Percentiles rank a stretch among this genome's conserved stretches.
Evolutionary conservation across 2,113 vertebrate genomes (phyloP).

Genomic region (Megaleporinus macrocephalus): DNA sequence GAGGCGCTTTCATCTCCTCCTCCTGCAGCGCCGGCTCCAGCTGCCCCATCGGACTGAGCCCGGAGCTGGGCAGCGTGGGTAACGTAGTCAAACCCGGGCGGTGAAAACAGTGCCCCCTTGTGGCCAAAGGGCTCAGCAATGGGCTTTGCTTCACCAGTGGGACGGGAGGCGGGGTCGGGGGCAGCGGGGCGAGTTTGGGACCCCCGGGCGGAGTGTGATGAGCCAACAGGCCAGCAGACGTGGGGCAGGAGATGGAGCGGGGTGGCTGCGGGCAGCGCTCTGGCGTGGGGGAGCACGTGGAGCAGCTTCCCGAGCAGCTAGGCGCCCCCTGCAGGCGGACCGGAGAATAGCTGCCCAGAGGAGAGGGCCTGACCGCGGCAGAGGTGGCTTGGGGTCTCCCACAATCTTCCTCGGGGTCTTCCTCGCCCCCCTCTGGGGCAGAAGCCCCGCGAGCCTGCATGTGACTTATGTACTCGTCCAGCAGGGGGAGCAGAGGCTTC

Average conservation of each 20-base stretch:
- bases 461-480: conserved; percentile 85
- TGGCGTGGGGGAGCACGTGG: conserved; percentile 79
- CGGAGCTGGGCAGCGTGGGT: conserved; percentile 67
- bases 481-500: conserved; percentile 84
- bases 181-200: conserved; percentile 25
- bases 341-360: conserved; percentile 93
- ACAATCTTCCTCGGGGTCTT: conserved; percentile 73
- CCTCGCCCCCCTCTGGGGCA: conserved; percentile 59
- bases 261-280: conserved; percentile 75
- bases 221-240: conserved; percentile 73
- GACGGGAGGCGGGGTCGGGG: conserved; percentile 59
- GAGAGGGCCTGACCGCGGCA: conserved; percentile 85
- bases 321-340: conserved; percentile 80
- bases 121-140: conserved; percentile 54
- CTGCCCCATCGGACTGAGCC: conserved; percentile 68
- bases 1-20: conserved; percentile 69
- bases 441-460: conserved; percentile 79
- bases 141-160: conserved; percentile 61
- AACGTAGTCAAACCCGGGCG: conserved; percentile 67
- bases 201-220: conserved; percentile 66
- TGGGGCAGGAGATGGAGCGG: conserved; percentile 78
- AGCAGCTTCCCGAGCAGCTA: conserved; percentile 79
- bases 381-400: conserved; percentile 62
- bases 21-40: conserved; percentile 67
- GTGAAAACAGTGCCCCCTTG: conserved; percentile 79